A percentile compares a stretch with the other conserved stretches of the same genome.
Conservation (phyloP, 2,888 invertebrate species). For the Toxonevra muliebris region DNA sequence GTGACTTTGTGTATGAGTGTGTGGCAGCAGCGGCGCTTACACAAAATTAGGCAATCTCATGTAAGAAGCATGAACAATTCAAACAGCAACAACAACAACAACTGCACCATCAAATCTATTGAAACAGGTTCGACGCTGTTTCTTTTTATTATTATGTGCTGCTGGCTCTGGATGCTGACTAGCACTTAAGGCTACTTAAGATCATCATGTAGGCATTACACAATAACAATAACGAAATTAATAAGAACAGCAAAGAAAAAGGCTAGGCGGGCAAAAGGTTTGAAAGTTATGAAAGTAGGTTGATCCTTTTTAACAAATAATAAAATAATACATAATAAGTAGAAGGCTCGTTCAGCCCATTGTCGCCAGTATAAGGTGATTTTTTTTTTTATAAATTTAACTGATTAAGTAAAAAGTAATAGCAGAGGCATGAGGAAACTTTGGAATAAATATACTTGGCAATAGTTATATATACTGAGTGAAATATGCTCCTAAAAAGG, state of each 20-base stretch:
- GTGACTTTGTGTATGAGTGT: not conserved
- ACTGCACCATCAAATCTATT: conserved; percentile 30
- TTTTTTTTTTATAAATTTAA: too few relatives aligned
- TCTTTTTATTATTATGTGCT: conserved; percentile 15
- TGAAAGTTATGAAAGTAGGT: conserved; percentile 50
- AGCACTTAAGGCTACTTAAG: conserved; percentile 27
- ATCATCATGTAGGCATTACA: not conserved
- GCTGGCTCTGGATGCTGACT: not conserved
- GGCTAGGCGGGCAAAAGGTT: not conserved
- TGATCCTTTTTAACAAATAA: conserved; percentile 45
- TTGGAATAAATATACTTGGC: too few relatives aligned
- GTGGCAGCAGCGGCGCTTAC: conserved; percentile 18
- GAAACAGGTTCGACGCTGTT: conserved; percentile 48
- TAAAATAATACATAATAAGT: conserved; percentile 29
- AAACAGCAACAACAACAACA: not conserved
- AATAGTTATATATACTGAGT: too few relatives aligned
- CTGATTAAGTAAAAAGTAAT: too few relatives aligned
- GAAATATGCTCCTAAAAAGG: too few relatives aligned
- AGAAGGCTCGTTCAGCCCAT: too few relatives aligned
- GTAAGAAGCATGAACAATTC: conserved; percentile 3
- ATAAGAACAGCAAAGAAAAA: not conserved
- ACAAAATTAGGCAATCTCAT: conserved; percentile 33
- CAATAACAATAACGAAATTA: too few relatives aligned
- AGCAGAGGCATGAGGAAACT: too few relatives aligned
- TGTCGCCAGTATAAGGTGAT: too few relatives aligned